Percentiles rank a stretch among this genome's conserved stretches.
Conservation (phyloP, 2,888 invertebrate species). For the Elegia similella region DNA sequence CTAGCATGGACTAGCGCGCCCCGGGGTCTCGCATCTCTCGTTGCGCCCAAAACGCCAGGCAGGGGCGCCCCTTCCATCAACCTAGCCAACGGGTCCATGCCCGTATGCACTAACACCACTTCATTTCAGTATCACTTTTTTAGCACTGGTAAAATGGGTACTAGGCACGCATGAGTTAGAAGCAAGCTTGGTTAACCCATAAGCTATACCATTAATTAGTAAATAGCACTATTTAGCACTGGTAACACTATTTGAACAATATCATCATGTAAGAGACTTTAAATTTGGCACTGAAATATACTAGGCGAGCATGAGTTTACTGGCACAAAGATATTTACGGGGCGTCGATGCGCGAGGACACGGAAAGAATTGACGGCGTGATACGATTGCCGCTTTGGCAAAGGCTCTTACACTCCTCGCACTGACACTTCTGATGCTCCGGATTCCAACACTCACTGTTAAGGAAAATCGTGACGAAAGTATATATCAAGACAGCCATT, state of each 20-base stretch:
- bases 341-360: slow-evolving; percentile 58
- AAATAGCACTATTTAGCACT: slow-evolving; percentile 11
- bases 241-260: neutral
- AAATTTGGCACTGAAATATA: slow-evolving; percentile 16
- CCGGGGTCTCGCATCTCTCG: slow-evolving; percentile 80
- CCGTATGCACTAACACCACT: slow-evolving; percentile 35
- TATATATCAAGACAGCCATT: slow-evolving; percentile 66
- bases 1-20: slow-evolving; percentile 90
- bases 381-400: slow-evolving; percentile 37
- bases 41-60: slow-evolving; percentile 79
- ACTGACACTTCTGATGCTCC: slow-evolving; percentile 57
- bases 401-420: slow-evolving; percentile 64
- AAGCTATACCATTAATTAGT: neutral
- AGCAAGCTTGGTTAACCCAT: neutral
- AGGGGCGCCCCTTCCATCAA: slow-evolving; percentile 89
- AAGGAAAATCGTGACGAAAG: slow-evolving; percentile 50
- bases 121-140: slow-evolving; percentile 29
- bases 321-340: slow-evolving; percentile 30
- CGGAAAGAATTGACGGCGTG: slow-evolving; percentile 47
- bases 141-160: slow-evolving; percentile 15
- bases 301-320: slow-evolving; percentile 3
- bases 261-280: no score
- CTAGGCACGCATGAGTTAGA: neutral
- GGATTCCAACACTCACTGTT: slow-evolving; percentile 63
- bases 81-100: slow-evolving; percentile 92